Percentiles rank a stretch among this genome's conserved stretches.
Conservation (phyloP, 2,113 vertebrate species). For the Cyanistes caeruleus region DNA sequence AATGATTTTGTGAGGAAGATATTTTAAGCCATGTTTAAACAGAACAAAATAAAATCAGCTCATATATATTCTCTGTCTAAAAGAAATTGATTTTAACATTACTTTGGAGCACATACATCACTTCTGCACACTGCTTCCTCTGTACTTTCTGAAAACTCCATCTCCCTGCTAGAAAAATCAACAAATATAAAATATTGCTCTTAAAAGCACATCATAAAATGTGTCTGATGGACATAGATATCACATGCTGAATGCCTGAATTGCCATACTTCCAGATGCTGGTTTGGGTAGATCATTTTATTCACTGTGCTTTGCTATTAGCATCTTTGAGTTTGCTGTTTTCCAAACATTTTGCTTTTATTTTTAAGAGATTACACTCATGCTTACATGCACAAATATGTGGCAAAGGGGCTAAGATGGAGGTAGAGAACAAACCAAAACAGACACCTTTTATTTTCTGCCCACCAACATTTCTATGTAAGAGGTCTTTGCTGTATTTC, state of each 20-base stretch:
- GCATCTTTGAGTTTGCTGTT: background rate
- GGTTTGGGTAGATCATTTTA: background rate
- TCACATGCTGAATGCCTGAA: background rate
- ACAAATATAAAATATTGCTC: background rate
- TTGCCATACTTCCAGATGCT: background rate
- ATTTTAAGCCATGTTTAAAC: background rate
- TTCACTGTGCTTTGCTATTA: background rate
- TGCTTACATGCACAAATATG: background rate
- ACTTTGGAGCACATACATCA: background rate
- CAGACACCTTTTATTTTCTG: background rate
- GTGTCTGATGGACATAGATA: background rate
- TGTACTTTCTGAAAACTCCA: background rate
- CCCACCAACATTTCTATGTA: background rate
- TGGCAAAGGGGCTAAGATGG: background rate
- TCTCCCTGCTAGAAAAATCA: background rate
- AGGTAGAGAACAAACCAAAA: background rate
- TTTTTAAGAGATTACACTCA: background rate
- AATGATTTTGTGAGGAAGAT: background rate
- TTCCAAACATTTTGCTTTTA: background rate
- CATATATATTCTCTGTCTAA: background rate
- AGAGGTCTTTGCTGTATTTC: background rate
- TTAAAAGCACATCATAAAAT: background rate
- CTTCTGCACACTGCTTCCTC: background rate
- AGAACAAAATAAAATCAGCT: background rate
- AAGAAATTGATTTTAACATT: background rate